Evolutionary conservation across 1,140 invertebrate genomes (phyloP).

Genomic region (Caenorhabditis tropicalis): DNA sequence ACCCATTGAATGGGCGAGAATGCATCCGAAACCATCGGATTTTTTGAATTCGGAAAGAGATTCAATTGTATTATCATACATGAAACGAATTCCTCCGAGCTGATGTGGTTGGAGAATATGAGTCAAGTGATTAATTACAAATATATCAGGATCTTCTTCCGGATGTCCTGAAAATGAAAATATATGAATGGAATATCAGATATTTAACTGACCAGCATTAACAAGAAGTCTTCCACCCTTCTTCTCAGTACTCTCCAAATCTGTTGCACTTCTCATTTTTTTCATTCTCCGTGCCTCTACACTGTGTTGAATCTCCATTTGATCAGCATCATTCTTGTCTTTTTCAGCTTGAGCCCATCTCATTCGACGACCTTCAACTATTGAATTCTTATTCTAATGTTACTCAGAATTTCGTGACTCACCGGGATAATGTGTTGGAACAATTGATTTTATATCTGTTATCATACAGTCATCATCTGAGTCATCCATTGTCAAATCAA

Average conservation of each 20-base stretch:
- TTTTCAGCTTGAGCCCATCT: constrained; percentile 29
- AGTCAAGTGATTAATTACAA: constrained; percentile 88
- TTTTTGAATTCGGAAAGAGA: constrained; percentile 62
- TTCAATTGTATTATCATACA: constrained; percentile 70
- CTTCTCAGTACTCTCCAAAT: constrained; percentile 34
- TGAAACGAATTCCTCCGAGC: constrained; percentile 64
- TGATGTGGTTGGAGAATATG: constrained; percentile 90
- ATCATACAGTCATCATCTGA: constrained; percentile 23
- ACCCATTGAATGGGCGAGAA: constrained; percentile 98
- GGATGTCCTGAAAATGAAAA: constrained; percentile 81
- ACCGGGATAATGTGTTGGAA: background rate
- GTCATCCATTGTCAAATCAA: constrained; percentile 4
- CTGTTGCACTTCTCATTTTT: constrained; percentile 28
- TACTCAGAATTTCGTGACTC: background rate
- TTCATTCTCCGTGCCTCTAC: background rate
- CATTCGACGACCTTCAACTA: constrained; percentile 8
- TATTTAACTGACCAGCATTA: background rate
- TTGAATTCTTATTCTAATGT: background rate
- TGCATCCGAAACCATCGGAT: constrained; percentile 80
- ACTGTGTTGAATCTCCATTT: constrained; percentile 20
- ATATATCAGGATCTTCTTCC: constrained; percentile 88
- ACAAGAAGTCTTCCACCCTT: constrained; percentile 13
- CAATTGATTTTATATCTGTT: background rate
- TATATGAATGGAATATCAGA: background rate
- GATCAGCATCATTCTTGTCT: background rate